Base-by-base conservation (phyloP, 2,113 vertebrate genomes). In the Tilapia sparmanii region DNA sequence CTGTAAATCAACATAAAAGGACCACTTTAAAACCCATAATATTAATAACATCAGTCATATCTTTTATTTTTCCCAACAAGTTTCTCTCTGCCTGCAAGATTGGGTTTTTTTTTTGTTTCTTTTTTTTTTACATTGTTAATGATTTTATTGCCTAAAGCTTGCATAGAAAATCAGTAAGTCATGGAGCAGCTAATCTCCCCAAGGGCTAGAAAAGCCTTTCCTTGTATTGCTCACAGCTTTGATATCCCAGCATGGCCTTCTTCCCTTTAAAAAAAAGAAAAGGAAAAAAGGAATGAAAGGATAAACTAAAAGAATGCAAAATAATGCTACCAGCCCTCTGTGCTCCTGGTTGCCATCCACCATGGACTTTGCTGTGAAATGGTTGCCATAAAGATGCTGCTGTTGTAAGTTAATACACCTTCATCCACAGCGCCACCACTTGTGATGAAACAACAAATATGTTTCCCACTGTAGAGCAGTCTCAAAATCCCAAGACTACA, bases 351-450 rank as follows among this genome's bases (percentile, higher is more conserved):
- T 90, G 87, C 57, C 53, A 89, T 59, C 92, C 61, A 80, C 66
- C 18, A 31, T 79, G 59, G 76, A 61, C 54, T 50, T 78, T 12
- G 42, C 42, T 50, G 2, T 47, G 71, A 82, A 81, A 81, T 59
- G 61, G 86, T 87, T 95, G 85, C 87, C 86, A 89, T 87, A 86
- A 33, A 86, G 33, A 3, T 40, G 40, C 16, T 59, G 40, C 47
- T 40, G 57, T 81, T 66, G 90, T 82, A 76, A 54, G 55, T n/a
- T 61, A 86, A 81, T 90, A 38, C 47, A 61, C 76, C 26, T 82
- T 85, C 68, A 85, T 87, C 29, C 38, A 31, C 82, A 40, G 68
- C 2, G 68, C 92, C 71, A 57, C 84, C 38, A n/a, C 47, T 33
- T 57, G 84, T 87, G 88, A 93, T 81, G 59, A 87, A 31, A 90